Conservation (phyloP, 2,888 invertebrate species). For the Drosophila macrospina region DNA sequence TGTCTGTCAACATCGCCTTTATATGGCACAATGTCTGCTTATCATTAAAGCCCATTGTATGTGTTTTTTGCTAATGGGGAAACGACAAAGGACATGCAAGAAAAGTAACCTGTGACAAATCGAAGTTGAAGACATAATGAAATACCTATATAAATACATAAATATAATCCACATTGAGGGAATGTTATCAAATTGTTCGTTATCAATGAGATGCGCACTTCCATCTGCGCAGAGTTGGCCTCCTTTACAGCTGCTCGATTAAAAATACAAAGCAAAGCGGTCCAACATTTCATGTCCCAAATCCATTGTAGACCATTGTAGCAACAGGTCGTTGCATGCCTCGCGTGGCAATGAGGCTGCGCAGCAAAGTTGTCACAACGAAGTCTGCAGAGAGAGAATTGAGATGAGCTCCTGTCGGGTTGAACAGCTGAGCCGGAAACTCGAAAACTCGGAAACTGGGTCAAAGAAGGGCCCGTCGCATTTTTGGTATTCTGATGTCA, state of each 20-base stretch:
- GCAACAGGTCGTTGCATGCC: conserved; percentile 59
- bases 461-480: conserved; percentile 42
- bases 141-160: not conserved
- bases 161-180: not conserved
- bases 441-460: conserved; percentile 46
- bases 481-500: conserved; percentile 46
- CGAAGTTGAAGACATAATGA: not conserved
- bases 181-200: conserved; percentile 13
- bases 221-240: conserved; percentile 52
- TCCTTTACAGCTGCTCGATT: conserved; percentile 34
- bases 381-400: conserved; percentile 17
- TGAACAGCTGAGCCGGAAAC: conserved; percentile 61
- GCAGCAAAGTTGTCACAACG: conserved; percentile 49
- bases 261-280: conserved; percentile 10
- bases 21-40: conserved; percentile 21
- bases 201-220: conserved; percentile 52
- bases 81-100: not conserved
- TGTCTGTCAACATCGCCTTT: conserved; percentile 31
- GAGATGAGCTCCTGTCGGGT: conserved; percentile 19
- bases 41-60: conserved; percentile 51
- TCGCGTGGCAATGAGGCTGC: conserved; percentile 67
- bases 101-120: not conserved
- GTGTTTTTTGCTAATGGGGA: not conserved
- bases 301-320: not conserved
- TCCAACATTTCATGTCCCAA: not conserved